phyloP scores from a whole-genome alignment of 2,797 vertebrate species.

The Cossypha dichroa region DNA sequence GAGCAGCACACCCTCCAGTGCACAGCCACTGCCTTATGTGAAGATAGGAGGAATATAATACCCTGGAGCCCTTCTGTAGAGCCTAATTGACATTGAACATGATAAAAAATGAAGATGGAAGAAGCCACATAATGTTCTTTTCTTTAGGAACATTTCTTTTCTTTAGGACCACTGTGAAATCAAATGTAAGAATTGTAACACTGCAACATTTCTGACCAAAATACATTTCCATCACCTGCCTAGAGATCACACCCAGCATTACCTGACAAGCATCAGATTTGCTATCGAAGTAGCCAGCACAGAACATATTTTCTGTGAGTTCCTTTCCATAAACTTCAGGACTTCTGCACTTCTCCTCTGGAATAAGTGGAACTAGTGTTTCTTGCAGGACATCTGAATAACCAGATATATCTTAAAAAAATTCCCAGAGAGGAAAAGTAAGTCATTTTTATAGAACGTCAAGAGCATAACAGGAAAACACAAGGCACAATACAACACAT shows the following conservation, averaged over 20 bases:
- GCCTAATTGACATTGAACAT: not conserved
- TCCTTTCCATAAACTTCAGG: slow-evolving; percentile 88
- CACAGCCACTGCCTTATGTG: not conserved
- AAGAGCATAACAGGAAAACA: not conserved
- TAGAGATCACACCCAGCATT: not conserved
- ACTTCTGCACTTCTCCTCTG: slow-evolving; percentile 81
- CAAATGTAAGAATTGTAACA: not conserved
- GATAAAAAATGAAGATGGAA: not conserved
- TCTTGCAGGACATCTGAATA: slow-evolving; percentile 86
- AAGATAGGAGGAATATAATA: not conserved
- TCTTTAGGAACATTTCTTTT: not conserved
- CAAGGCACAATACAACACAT: not conserved
- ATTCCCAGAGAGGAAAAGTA: not conserved
- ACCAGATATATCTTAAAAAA: slow-evolving; percentile 73
- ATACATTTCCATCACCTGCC: not conserved
- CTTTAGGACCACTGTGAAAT: not conserved
- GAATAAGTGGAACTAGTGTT: slow-evolving; percentile 80
- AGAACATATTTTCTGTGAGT: slow-evolving; percentile 89
- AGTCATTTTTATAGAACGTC: not conserved
- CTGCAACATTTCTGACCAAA: not conserved
- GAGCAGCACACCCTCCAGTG: not conserved
- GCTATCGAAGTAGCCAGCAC: slow-evolving; percentile 84
- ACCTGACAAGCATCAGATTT: slow-evolving; percentile 93
- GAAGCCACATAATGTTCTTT: not conserved
- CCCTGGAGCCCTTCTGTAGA: not conserved